A percentile compares a stretch with the other conserved stretches of the same genome.
Conservation (phyloP, 2,113 vertebrate genomes). For the Solenodon paradoxus region DNA sequence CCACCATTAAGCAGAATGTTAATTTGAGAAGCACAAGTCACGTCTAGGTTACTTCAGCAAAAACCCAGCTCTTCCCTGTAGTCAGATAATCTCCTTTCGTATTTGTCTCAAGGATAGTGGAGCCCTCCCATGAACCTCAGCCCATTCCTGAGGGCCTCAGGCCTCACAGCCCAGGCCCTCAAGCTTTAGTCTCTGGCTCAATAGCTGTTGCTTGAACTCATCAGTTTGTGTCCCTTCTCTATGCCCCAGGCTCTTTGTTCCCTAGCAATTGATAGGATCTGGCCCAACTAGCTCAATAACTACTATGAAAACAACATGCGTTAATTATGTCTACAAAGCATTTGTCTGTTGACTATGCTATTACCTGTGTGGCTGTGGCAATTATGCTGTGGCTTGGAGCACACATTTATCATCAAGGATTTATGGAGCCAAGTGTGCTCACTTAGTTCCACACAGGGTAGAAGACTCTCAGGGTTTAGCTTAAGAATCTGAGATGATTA, state of each 20-base stretch:
- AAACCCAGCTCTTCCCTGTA: background rate
- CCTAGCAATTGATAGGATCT: background rate
- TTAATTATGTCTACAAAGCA: background rate
- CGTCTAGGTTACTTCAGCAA: background rate
- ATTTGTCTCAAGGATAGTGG: background rate
- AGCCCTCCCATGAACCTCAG: background rate
- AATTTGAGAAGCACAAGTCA: background rate
- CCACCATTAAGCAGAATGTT: background rate
- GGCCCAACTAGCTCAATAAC: background rate
- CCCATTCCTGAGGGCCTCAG: background rate
- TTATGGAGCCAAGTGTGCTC: background rate
- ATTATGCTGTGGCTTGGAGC: background rate
- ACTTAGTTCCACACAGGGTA: background rate
- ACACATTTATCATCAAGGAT: background rate
- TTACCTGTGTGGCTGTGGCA: background rate
- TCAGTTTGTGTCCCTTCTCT: background rate
- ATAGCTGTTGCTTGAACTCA: fast-evolving
- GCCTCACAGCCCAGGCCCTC: background rate
- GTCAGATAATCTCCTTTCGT: background rate
- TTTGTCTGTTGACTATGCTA: background rate
- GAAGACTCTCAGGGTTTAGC: background rate
- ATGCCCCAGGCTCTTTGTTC: background rate
- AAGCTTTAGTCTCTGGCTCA: background rate
- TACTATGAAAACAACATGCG: background rate
- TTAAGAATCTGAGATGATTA: background rate